Evolutionary conservation across 1,140 invertebrate species (phyloP).

Genomic region (Neodiprion virginianus): DNA sequence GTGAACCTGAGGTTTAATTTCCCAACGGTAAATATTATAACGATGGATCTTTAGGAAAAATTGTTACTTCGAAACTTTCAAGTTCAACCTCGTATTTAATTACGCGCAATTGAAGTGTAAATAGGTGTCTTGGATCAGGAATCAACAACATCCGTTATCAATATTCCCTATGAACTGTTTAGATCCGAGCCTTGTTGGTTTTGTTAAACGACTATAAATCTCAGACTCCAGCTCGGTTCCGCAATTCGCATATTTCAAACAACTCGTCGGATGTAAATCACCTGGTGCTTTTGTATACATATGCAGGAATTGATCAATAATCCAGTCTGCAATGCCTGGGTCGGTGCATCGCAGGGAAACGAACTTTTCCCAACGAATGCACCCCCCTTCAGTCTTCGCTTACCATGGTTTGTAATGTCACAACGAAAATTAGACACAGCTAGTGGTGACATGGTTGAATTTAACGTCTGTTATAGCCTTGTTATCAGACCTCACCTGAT

Average conservation of each 20-base stretch:
- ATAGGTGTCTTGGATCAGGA: no score
- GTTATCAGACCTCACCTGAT: constrained; percentile 53
- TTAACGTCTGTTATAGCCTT: not conserved
- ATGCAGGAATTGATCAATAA: not conserved
- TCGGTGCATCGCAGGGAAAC: not conserved
- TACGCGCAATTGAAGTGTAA: no score
- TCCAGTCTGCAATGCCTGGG: not conserved
- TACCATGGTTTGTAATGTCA: not conserved
- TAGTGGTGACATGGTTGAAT: no score
- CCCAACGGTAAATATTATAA: no score
- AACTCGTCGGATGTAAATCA: not conserved
- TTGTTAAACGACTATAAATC: not conserved
- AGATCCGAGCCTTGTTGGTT: not conserved
- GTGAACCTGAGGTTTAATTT: no score
- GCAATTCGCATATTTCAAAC: not conserved
- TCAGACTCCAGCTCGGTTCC: not conserved
- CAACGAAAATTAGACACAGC: no score
- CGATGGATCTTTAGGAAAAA: no score
- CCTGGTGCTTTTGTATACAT: not conserved
- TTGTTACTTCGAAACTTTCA: no score
- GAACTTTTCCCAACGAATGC: not conserved
- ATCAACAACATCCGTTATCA: no score
- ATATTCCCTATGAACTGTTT: no score
- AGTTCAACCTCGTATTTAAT: no score
- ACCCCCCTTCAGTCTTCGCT: not conserved